phyloP scores from a whole-genome alignment of 1,140 invertebrate species.

The Drosophila sulfurigaster region DNA sequence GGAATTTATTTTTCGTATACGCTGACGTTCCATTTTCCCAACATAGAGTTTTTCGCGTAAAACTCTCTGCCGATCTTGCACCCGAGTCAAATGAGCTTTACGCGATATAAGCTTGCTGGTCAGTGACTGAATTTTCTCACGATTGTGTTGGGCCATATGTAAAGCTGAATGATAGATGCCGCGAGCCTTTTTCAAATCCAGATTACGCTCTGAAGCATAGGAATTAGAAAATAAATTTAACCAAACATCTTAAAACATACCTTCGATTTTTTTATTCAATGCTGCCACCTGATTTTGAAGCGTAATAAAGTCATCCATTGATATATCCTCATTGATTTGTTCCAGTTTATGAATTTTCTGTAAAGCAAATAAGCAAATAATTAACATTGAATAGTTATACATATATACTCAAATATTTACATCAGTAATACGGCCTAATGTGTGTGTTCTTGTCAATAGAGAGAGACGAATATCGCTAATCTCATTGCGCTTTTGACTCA shows the following conservation, averaged over 20 bases:
- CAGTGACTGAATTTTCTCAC: constrained; percentile 56
- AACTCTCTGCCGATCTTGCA: neutral
- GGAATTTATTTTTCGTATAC: constrained; percentile 26
- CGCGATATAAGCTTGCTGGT: neutral
- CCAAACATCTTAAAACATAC: constrained; percentile 17
- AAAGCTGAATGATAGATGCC: constrained; percentile 48
- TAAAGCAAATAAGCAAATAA: neutral
- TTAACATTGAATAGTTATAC: neutral
- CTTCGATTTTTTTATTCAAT: constrained; percentile 75
- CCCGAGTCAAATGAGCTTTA: fast-evolving
- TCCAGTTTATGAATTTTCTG: constrained; percentile 60
- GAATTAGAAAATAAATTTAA: neutral
- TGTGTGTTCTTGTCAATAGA: constrained; percentile 57
- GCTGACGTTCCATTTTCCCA: constrained; percentile 30
- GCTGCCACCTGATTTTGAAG: constrained; percentile 59
- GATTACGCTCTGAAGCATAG: constrained; percentile 53
- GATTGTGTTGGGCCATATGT: constrained; percentile 61
- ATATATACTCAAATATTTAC: constrained; percentile 23
- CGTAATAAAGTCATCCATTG: constrained; percentile 57
- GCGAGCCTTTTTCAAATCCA: constrained; percentile 50
- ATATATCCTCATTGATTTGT: constrained; percentile 53
- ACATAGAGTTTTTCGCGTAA: constrained; percentile 37
- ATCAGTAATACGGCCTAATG: constrained; percentile 36
- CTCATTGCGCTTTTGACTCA: constrained; percentile 54
- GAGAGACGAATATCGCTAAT: constrained; percentile 57